Evolutionary conservation across 2,888 invertebrate species (phyloP), one percentile per base, ranked within the genome.

Genomic region (Athrips mouffetella): DNA sequence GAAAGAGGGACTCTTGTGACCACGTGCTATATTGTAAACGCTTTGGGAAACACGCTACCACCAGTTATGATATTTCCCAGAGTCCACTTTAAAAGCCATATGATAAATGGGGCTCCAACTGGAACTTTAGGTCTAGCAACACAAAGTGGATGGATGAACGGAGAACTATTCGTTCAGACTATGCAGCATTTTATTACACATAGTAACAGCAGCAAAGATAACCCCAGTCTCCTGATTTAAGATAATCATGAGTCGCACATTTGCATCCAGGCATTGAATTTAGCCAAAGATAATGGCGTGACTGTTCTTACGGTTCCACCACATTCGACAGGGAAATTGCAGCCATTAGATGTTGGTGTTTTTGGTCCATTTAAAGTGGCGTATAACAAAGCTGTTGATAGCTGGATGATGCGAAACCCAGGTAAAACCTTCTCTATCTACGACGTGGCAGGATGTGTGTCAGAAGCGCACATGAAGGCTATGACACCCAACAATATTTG

Each of bases 181-280:
- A 60, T 73, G 50, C 53, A 62, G 45, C 67, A 70, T 55, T 73
- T 74, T 54, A 56, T 68, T 41, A 63, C 63, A 49, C 49, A 59
- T 42, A 54, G 62, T 21, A n/a, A n/a, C n/a, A 42, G 51, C 21
- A 52, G 57, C 25, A 53, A 48, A 51, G 58, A 58, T 25, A 60
- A 67, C 45, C 62, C 62, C 8, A 54, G 47, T n/a, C 46, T 66
- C 27, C 33, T 65, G 6, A 57, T 73, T 29, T 52, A 67, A 35
- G 72, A 76, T 49, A 73, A 76, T 50, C 67, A 73, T 50, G 67
- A 67, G 47, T 65, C 65, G 16, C 70, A 72, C 51, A 41, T 64
- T 30, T 21, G 47, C 53, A 25, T 55, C 10, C 52, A 55, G 29
- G 55, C 53, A 1, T 54, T 57, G 7, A 21, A 49, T 15, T n/a